A percentile compares a stretch with the other conserved stretches of the same genome.
Conservation (phyloP, 2,113 vertebrate genomes). For the Actenoides hombroni region DNA sequence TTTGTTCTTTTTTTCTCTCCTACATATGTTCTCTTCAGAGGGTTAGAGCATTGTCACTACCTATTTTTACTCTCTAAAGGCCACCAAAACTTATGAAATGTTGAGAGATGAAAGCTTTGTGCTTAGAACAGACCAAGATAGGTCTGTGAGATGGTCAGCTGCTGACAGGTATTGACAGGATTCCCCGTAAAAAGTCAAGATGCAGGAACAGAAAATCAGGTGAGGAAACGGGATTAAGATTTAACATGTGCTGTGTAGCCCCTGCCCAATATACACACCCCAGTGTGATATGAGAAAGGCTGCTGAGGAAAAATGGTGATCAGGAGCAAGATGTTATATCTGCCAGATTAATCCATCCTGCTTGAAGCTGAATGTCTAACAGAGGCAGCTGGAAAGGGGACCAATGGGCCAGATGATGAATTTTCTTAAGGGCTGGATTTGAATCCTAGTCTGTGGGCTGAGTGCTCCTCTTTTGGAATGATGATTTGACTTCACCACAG, state of each 20-base stretch:
- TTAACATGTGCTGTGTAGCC: not conserved
- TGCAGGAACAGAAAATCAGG: not conserved
- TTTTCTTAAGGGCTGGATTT: not conserved
- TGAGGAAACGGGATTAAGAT: not conserved
- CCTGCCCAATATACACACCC: rapidly evolving
- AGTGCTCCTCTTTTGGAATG: not conserved
- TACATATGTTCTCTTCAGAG: not conserved
- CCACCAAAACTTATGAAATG: not conserved
- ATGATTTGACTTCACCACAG: not conserved
- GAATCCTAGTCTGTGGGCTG: not conserved
- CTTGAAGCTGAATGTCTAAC: not conserved
- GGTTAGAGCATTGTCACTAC: not conserved
- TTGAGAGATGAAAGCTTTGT: not conserved
- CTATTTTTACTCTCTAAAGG: not conserved
- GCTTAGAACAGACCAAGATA: not conserved
- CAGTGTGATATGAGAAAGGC: not conserved
- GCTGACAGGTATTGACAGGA: not conserved
- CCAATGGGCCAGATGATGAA: not conserved
- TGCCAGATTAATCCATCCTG: not conserved
- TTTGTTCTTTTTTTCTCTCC: not conserved
- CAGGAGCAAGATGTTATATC: not conserved
- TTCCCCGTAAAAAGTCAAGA: not conserved
- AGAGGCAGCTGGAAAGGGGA: not conserved
- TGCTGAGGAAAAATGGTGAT: not conserved
- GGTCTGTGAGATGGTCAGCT: not conserved